Evolutionary conservation across 2,888 invertebrate genomes (phyloP).

Genomic region (Drosophila maculinotata): DNA sequence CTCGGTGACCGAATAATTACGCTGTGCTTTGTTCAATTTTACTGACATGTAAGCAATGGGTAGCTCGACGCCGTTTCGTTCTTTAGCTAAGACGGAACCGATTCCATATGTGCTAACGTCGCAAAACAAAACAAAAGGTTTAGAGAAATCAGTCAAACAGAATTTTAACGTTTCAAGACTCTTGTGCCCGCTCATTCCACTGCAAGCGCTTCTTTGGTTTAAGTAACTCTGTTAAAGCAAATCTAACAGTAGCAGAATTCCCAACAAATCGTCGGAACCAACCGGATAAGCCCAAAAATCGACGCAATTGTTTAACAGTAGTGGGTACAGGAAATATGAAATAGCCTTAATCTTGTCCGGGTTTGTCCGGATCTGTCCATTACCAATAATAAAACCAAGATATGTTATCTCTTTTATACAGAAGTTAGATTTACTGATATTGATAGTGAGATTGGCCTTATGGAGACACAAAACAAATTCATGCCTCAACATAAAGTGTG

Average conservation of each 20-base stretch:
- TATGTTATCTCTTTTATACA: too few species aligned
- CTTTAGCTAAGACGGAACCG: too few species aligned
- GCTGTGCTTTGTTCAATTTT: too few species aligned
- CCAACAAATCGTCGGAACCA: too few species aligned
- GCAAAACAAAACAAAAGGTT: constrained; percentile 10
- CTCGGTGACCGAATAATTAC: too few species aligned
- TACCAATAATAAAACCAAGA: background rate
- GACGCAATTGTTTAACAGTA: constrained; percentile 5
- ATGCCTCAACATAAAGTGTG: too few species aligned
- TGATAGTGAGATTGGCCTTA: background rate
- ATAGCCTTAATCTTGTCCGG: constrained; percentile 11
- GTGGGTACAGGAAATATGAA: constrained; percentile 7
- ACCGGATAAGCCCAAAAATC: constrained; percentile 8
- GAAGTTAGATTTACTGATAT: too few species aligned
- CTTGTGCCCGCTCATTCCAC: constrained; percentile 1
- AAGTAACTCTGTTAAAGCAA: too few species aligned
- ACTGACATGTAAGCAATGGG: too few species aligned
- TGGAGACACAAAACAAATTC: background rate
- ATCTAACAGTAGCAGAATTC: too few species aligned
- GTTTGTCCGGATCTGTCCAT: constrained; percentile 2
- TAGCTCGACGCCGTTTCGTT: too few species aligned
- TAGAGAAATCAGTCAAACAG: constrained; percentile 3
- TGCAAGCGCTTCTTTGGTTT: too few species aligned
- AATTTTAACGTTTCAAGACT: background rate
- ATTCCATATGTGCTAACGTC: constrained; percentile 1